Evolutionary conservation across 1,140 invertebrate species (phyloP), one percentile per base, ranked within the genome.

Genomic region (Caenorhabditis inopinata): DNA sequence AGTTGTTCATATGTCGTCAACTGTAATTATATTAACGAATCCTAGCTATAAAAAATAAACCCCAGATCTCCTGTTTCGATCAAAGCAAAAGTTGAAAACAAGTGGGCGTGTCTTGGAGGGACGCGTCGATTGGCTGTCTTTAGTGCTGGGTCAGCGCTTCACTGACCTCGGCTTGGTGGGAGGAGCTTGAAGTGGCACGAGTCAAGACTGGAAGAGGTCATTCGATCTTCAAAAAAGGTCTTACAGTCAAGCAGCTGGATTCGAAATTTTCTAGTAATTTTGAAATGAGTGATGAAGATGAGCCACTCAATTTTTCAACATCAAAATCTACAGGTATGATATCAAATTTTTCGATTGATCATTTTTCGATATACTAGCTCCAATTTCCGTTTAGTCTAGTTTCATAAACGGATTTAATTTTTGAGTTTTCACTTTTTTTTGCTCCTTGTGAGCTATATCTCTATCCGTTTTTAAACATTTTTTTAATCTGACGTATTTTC

Each of bases 251-350:
- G 6, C n/a, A n/a, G 9, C 58, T 68, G 58, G 58, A 12, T 6
- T 68, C 58, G 18, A 32, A 29, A 9, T 18, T 38, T n/a, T n/a
- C 11, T 29, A 18, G 38, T 68, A 68, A 21, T 76, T 27, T 53
- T 2, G 47, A 53, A 74, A 79, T 79, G 78, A 79, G 78, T 27
- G 78, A 79, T 9, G 73, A 74, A n/a, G 78, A 79, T 58, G 78
- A 79, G 73, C 62, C 68, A 27, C 78, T 79, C n/a, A 79, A 79
- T 45, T 79, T 79, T 35, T 79, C 78, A 5, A 47, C 78, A 42
- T 47, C 78, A 38, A 75, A 68, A 68, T 11, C 32, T 68, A 38
- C 58, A 68, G 58, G 58, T 68, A 58, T 29, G 23, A n/a, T n/a
- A n/a, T n/a, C n/a, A n/a, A n/a, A n/a, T n/a, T n/a, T n/a, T n/a